These are phyloP conservation scores for Hemichromis elongatus DNA, from an alignment of 2,113 vertebrate genomes.

Conservation along the genomic window DNA sequence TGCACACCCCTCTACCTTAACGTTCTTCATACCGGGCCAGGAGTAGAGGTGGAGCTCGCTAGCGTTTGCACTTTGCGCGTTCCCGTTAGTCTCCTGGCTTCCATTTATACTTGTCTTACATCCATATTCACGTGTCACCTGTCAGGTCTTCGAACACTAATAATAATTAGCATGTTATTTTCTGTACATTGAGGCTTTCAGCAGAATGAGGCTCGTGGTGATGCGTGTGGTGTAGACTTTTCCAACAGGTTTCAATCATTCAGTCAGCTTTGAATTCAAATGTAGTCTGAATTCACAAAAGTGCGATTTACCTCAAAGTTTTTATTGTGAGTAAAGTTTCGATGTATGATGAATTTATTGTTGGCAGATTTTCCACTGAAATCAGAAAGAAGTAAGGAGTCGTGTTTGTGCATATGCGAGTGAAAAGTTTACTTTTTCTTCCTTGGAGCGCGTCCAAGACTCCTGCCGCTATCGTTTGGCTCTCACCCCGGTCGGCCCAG, in stretches of 20 bases:
- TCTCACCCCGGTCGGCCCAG: neutral
- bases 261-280: neutral
- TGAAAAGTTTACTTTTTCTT: neutral
- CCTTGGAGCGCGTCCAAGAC: neutral
- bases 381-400: neutral
- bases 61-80: neutral
- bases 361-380: neutral
- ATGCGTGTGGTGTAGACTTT: neutral
- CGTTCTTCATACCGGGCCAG: neutral
- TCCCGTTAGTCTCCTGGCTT: neutral
- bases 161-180: neutral
- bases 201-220: neutral
- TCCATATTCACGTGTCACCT: neutral
- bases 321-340: neutral
- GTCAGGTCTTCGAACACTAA: neutral
- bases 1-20: neutral
- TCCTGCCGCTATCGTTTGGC: neutral
- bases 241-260: neutral
- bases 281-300: neutral
- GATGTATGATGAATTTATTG: neutral
- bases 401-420: neutral
- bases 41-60: neutral
- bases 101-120: neutral
- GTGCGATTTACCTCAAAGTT: neutral
- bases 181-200: neutral